These are phyloP conservation scores for Corvus moneduloides DNA, from an alignment of 2,113 vertebrate genomes.

Conservation along the genomic window DNA sequence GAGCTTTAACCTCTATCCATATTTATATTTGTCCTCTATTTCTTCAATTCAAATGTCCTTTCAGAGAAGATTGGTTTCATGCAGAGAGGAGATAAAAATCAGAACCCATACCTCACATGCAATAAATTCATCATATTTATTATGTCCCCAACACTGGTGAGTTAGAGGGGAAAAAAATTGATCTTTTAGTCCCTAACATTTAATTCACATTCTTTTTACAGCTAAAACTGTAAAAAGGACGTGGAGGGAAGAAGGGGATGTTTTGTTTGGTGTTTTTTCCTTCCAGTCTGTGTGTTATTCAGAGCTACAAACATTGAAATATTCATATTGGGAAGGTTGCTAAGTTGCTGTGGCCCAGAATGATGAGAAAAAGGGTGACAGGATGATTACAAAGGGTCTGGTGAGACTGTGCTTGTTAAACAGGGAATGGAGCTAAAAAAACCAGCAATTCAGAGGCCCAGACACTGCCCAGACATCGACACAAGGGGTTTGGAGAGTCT, in stretches of 20 bases:
- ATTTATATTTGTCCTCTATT: constrained; percentile 80
- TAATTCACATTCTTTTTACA: constrained; percentile 35
- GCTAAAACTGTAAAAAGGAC: neutral
- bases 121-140: constrained; percentile 71
- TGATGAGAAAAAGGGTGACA: constrained; percentile 7
- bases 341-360: constrained; percentile 1
- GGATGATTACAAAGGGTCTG: neutral
- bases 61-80: constrained; percentile 80
- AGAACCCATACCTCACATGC: constrained; percentile 63
- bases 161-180: constrained; percentile 23
- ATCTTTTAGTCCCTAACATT: neutral
- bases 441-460: neutral
- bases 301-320: constrained; percentile 8
- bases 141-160: neutral
- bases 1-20: constrained; percentile 74
- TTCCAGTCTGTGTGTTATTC: constrained; percentile 32
- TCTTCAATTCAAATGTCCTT: constrained; percentile 78
- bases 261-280: neutral
- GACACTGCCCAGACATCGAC: neutral
- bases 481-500: neutral
- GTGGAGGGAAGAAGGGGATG: neutral
- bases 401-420: neutral
- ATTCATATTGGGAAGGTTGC: constrained; percentile 27
- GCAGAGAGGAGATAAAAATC: constrained; percentile 74
- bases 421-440: neutral